Evolutionary conservation across 1,140 invertebrate genomes (phyloP).

Genomic region (Nebria ingens): DNA sequence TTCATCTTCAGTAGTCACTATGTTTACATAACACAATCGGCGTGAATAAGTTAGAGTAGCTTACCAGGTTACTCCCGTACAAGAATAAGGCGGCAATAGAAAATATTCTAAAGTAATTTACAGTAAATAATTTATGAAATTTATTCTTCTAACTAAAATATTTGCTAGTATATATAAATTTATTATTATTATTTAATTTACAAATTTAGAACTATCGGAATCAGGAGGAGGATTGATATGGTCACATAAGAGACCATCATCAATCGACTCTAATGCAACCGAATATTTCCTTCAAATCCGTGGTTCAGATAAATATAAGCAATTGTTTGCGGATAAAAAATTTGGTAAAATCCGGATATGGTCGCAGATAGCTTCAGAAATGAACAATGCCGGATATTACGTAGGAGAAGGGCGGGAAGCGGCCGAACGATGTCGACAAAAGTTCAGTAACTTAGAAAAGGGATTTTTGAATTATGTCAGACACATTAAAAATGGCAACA

Average conservation of each 20-base stretch:
- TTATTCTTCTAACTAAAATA: too few relatives aligned
- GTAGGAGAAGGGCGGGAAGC: not conserved
- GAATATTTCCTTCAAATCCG: not conserved
- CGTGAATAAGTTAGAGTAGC: too few relatives aligned
- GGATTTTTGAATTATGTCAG: not conserved
- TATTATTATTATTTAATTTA: not conserved
- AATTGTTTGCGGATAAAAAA: not conserved
- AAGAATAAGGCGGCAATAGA: too few relatives aligned
- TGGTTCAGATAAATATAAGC: not conserved
- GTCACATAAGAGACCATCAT: not conserved
- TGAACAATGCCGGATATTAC: not conserved
- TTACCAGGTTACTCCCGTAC: too few relatives aligned
- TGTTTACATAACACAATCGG: too few relatives aligned
- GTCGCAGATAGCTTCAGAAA: not conserved
- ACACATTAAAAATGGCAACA: not conserved
- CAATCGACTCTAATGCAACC: not conserved
- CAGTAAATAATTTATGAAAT: too few relatives aligned
- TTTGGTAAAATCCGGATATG: not conserved
- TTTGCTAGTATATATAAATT: not conserved
- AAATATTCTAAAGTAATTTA: too few relatives aligned
- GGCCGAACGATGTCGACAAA: not conserved
- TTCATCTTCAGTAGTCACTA: too few relatives aligned
- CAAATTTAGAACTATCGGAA: not conserved
- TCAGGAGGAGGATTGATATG: not conserved
- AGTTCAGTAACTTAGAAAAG: conserved; percentile 5